phyloP scores from a whole-genome alignment of 2,113 vertebrate genomes.

The Meleagris gallopavo region DNA sequence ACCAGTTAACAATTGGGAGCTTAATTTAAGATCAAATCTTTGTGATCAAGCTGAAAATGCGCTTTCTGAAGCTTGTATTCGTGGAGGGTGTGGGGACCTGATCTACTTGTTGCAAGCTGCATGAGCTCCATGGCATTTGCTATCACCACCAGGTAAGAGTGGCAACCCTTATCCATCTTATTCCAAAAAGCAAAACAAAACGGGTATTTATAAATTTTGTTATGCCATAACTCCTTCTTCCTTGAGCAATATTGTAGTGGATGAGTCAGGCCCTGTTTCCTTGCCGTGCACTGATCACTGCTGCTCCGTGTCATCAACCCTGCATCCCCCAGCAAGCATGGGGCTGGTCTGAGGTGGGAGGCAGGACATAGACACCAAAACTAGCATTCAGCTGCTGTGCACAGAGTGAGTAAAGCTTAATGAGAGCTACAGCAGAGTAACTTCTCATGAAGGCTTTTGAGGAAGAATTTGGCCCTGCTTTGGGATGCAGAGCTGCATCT shows the following conservation, averaged over 20 bases:
- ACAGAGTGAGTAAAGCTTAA: neutral
- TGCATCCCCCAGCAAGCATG: neutral
- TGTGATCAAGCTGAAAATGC: slow-evolving; percentile 3
- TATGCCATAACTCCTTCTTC: neutral
- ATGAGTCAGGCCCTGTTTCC: neutral
- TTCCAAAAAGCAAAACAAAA: neutral
- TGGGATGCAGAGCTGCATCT: neutral
- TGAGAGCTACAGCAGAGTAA: neutral
- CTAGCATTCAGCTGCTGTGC: neutral
- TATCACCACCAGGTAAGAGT: neutral
- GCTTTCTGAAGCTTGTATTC: neutral
- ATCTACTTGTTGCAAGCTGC: neutral
- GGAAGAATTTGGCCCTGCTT: accelerated
- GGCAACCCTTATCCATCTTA: neutral
- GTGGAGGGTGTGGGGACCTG: neutral
- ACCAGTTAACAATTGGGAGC: neutral
- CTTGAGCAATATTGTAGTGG: neutral
- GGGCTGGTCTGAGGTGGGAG: neutral
- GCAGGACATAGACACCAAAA: neutral
- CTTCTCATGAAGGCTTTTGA: neutral
- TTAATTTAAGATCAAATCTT: slow-evolving; percentile 14
- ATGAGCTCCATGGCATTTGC: neutral
- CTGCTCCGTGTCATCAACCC: neutral
- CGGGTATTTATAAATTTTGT: neutral
- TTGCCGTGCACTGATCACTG: accelerated